Base-by-base conservation (phyloP, 2,113 vertebrate species). In the Notiomystis cincta region DNA sequence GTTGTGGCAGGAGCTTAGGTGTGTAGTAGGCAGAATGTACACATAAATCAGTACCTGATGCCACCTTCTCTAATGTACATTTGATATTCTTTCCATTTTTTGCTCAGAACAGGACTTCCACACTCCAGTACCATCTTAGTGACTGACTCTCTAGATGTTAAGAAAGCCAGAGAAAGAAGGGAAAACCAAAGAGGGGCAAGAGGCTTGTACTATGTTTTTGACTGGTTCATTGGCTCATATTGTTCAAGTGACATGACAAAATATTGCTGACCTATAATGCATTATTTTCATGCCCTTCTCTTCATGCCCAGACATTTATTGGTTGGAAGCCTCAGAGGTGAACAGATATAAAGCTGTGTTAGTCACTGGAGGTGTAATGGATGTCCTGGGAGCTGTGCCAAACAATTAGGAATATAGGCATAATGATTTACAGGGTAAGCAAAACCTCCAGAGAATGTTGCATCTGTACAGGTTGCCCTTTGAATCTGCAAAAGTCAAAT, bases 351-450 rank as follows among this genome's bases (percentile, higher is more conserved):
- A 83, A 86, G 57, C 78, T 30, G 40, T 11, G 1, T 87, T 94
- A 96, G 82, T 90, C 28, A 86, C 78, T 85, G 64, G 56, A 78
- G 64, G 28, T 77, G 56, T 77, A 87, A 90, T 95, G 82, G 71
- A 88, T 81, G 90, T 82, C 94, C 67, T 89, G 87, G 87, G 90
- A 96, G 47, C 79, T 37, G 33, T 90, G 93, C 88, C 92, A 96
- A 86, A 66, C 76, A 80, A 84, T 91, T 91, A 93, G 77, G 87
- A 77, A 70, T 77, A 96, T 73, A 83, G 79, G 47, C 31, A 1
- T 80, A 73, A 60, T 86, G 90, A 93, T 91, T 70, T 95, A 83
- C 71, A 53, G 79, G 42, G 71, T 51, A 80, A 88, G 88, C 66
- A 77, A 19, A 82, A 54, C 44, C 64, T 94, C 53, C 33, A 67